These are phyloP conservation scores for Papilio gigon DNA, from an alignment of 2,888 invertebrate genomes.

Conservation along the genomic window DNA sequence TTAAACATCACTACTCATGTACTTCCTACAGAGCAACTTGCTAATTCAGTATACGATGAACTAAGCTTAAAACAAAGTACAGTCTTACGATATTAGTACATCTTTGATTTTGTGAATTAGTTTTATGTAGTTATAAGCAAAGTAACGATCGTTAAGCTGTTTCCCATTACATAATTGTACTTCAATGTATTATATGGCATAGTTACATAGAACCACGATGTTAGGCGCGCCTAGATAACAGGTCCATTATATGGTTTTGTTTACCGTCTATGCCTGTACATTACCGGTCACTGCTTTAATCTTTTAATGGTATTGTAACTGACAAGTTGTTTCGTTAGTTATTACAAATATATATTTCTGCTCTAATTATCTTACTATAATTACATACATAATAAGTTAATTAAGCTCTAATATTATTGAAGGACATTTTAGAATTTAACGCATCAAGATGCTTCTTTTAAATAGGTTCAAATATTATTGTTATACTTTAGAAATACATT, in stretches of 20 bases:
- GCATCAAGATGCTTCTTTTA: too few relatives aligned
- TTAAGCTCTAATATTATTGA: background rate
- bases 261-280: background rate
- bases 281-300: conserved; percentile 5
- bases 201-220: background rate
- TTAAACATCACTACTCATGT: too few relatives aligned
- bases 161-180: background rate
- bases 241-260: background rate
- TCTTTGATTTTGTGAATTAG: background rate
- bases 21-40: too few relatives aligned
- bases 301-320: background rate
- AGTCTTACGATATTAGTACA: background rate
- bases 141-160: background rate
- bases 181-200: conserved; percentile 3
- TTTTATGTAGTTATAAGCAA: background rate
- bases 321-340: background rate
- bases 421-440: too few relatives aligned
- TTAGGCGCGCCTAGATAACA: conserved; percentile 7
- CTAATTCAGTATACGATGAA: background rate
- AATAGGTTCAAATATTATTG: too few relatives aligned
- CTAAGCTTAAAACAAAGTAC: background rate
- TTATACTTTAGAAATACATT: too few relatives aligned
- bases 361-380: background rate
- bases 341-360: background rate
- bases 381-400: background rate